Conservation (phyloP, 2,113 vertebrate species). For the Cygnus buccinator region DNA sequence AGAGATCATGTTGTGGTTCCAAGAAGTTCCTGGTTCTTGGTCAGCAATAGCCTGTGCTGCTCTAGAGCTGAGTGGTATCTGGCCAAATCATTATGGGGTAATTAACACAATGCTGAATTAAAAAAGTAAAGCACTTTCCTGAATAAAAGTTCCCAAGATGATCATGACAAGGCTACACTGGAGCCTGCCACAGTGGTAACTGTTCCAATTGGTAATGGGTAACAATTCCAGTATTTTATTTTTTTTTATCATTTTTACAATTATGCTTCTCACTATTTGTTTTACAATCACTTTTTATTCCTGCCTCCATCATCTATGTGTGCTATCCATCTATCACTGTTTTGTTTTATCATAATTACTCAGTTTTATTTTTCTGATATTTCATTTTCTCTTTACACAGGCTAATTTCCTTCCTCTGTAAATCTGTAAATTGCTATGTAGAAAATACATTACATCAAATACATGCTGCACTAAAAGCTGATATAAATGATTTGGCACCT, state of each 20-base stretch:
- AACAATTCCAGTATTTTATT: neutral
- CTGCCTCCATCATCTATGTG: neutral
- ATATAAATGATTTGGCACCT: conserved; percentile 14
- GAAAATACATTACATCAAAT: neutral
- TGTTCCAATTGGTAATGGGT: neutral
- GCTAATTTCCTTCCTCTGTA: conserved; percentile 35
- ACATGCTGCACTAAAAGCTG: neutral
- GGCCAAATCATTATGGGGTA: neutral
- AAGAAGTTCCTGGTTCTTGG: neutral
- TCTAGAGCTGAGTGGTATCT: rapidly evolving
- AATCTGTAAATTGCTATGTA: conserved; percentile 20
- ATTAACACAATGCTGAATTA: neutral
- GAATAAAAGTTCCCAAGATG: neutral
- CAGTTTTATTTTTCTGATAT: neutral
- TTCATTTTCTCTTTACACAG: conserved; percentile 10
- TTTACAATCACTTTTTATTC: neutral
- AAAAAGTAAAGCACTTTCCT: neutral
- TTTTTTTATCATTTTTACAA: neutral
- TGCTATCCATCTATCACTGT: neutral
- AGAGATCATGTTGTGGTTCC: neutral
- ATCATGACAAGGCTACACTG: neutral
- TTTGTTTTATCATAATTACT: conserved; percentile 19
- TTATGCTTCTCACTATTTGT: neutral
- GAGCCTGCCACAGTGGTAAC: neutral
- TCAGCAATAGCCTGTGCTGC: neutral